These are phyloP conservation scores for Calyptommatus sinebrachiatus DNA, from an alignment of 2,113 vertebrate species.

Conservation along the genomic window DNA sequence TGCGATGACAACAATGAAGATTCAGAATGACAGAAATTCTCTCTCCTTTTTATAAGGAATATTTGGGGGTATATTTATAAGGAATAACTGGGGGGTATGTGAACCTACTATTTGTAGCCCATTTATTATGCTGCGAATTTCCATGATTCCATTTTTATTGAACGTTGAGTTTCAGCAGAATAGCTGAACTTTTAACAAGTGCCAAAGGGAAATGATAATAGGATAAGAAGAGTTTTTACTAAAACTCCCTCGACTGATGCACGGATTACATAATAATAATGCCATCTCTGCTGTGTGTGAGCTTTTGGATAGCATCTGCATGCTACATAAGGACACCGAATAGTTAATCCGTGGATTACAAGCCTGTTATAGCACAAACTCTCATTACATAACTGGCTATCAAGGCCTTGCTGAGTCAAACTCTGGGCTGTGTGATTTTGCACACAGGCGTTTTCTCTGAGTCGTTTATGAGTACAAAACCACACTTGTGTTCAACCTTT, in stretches of 20 bases:
- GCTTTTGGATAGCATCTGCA: neutral
- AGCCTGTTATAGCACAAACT: slow-evolving; percentile 47
- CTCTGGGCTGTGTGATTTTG: slow-evolving; percentile 18
- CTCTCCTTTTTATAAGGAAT: neutral
- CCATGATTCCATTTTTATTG: neutral
- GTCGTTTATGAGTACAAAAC: neutral
- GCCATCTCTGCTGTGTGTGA: slow-evolving; percentile 2
- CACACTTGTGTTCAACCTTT: neutral
- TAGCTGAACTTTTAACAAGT: slow-evolving; percentile 42
- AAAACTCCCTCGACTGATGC: slow-evolving; percentile 28
- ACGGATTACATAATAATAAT: slow-evolving; percentile 13
- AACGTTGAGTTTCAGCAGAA: neutral
- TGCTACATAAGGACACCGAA: neutral
- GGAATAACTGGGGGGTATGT: neutral
- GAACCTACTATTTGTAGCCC: neutral
- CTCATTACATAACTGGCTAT: slow-evolving; percentile 42
- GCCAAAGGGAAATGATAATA: slow-evolving; percentile 18
- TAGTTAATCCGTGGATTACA: slow-evolving; percentile 48
- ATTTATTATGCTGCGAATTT: neutral
- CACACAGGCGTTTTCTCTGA: slow-evolving; percentile 12
- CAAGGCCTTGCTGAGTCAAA: slow-evolving; percentile 34
- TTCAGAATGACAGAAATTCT: neutral
- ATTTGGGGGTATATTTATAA: too few relatives aligned
- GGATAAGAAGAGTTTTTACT: slow-evolving; percentile 1
- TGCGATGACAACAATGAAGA: too few relatives aligned